phyloP scores from a whole-genome alignment of 2,888 invertebrate genomes.

The Girardia tigrina region DNA sequence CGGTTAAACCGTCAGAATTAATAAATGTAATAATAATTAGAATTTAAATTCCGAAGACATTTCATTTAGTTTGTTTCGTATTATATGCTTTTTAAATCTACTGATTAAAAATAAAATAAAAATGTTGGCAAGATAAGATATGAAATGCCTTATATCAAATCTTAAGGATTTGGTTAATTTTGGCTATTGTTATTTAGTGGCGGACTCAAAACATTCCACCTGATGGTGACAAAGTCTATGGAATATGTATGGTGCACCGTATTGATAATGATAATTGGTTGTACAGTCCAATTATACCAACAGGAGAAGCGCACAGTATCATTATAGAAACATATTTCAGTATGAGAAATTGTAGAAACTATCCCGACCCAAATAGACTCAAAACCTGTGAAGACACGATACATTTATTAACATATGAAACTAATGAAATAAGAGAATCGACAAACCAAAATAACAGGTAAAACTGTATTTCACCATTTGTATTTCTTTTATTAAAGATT shows the following conservation, averaged over 20 bases:
- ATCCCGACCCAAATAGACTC: conserved; percentile 52
- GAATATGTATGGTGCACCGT: conserved; percentile 26
- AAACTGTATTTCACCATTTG: neutral
- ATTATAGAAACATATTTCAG: conserved; percentile 32
- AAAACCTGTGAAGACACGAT: conserved; percentile 80
- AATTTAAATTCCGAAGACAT: no score
- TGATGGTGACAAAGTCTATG: conserved; percentile 27
- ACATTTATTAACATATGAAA: conserved; percentile 58
- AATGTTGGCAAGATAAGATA: no score
- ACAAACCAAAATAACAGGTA: conserved; percentile 6
- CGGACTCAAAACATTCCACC: conserved; percentile 1
- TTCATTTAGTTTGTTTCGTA: no score
- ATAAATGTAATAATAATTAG: no score
- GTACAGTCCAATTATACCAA: conserved; percentile 18
- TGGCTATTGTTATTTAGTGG: conserved; percentile 10
- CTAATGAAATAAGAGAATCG: neutral
- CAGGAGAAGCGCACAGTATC: conserved; percentile 26
- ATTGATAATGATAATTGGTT: conserved; percentile 30
- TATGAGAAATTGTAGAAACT: conserved; percentile 30
- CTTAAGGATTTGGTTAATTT: no score
- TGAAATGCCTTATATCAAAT: no score
- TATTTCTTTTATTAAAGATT: no score
- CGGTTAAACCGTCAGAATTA: no score
- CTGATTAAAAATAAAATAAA: no score
- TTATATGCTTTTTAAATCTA: neutral